Evolutionary conservation across 2,888 invertebrate genomes (phyloP).

Genomic region (Aleiodes leptofemur): DNA sequence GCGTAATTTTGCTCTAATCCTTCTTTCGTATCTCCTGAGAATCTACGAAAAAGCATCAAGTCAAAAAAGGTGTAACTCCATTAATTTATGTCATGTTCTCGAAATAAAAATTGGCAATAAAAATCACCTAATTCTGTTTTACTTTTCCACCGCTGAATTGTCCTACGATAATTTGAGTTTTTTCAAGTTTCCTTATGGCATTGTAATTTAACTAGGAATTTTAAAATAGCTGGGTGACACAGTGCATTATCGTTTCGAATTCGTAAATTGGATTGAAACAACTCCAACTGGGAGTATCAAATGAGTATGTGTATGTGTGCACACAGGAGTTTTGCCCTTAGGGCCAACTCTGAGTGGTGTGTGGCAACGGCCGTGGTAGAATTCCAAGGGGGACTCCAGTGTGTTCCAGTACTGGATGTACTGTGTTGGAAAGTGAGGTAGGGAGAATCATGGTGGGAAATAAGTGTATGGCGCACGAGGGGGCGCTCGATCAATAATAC

Average conservation of each 20-base stretch:
- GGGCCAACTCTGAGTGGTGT: slow-evolving; percentile 63
- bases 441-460: slow-evolving; percentile 49
- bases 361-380: slow-evolving; percentile 54
- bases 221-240: no score
- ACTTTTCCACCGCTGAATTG: no score
- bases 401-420: not conserved
- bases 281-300: slow-evolving; percentile 47
- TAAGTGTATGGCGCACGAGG: slow-evolving; percentile 53
- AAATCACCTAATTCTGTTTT: no score
- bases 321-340: slow-evolving; percentile 58
- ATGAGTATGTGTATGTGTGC: slow-evolving; percentile 47
- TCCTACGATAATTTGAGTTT: no score
- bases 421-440: slow-evolving; percentile 37
- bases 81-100: no score
- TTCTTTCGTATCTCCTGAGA: no score
- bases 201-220: no score
- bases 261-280: slow-evolving; percentile 67
- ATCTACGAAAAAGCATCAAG: no score
- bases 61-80: no score
- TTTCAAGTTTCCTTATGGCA: no score
- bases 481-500: slow-evolving; percentile 73
- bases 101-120: no score
- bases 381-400: slow-evolving; percentile 51
- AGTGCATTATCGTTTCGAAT: slow-evolving; percentile 61
- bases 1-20: no score